phyloP scores from a whole-genome alignment of 2,797 vertebrate genomes.

The Parauchenoglanis punctatus region DNA sequence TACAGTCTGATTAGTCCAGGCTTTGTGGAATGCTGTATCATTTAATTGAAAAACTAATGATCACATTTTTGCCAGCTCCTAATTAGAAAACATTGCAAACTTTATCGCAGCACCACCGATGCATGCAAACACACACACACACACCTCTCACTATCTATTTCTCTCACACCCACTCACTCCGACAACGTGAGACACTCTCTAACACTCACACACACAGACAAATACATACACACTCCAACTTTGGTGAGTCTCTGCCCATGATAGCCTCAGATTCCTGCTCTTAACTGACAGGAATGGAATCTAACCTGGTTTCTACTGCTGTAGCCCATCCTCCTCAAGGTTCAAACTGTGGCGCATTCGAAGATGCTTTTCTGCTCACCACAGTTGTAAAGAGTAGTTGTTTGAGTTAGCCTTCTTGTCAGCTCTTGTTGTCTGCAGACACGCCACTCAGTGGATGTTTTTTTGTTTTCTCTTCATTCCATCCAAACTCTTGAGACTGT shows the following conservation, averaged over 20 bases:
- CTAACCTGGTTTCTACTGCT: not conserved
- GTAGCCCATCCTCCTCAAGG: not conserved
- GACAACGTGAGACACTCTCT: not conserved
- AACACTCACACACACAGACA: conserved; percentile 18
- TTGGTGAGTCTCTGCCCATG: not conserved
- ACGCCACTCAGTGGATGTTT: not conserved
- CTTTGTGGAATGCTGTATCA: conserved; percentile 77
- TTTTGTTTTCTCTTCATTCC: not conserved
- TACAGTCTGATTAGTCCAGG: conserved; percentile 76
- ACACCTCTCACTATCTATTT: not conserved
- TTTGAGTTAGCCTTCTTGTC: not conserved
- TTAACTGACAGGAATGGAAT: not conserved
- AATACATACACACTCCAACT: not conserved
- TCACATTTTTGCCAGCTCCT: conserved; percentile 79
- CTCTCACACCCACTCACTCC: not conserved
- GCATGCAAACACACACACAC: conserved; percentile 63
- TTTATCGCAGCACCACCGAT: conserved; percentile 73
- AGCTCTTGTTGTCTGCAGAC: not conserved
- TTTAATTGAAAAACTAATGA: conserved; percentile 83
- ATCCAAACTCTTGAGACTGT: not conserved
- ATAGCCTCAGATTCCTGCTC: not conserved
- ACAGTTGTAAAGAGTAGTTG: not conserved
- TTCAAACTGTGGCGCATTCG: not conserved
- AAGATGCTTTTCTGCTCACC: not conserved
- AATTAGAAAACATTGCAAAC: conserved; percentile 81